Percentiles rank a stretch among this genome's conserved stretches.
Evolutionary conservation across 1,140 invertebrate species (phyloP).

Genomic region (Leptoteleia sp.): DNA sequence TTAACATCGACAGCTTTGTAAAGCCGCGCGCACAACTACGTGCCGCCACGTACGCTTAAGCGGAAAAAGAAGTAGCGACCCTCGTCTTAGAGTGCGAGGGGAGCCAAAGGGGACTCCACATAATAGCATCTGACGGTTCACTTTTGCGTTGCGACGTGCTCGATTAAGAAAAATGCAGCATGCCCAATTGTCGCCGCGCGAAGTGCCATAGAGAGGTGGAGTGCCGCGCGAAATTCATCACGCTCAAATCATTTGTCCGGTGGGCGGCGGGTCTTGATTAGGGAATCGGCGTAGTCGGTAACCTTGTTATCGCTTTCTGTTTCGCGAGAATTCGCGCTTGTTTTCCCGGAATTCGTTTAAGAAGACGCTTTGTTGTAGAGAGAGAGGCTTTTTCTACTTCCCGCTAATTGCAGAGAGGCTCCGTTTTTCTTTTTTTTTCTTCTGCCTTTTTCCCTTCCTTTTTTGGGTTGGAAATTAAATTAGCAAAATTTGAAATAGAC

Average conservation of each 20-base stretch:
- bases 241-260: conserved; percentile 1
- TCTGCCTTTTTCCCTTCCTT: too few relatives aligned
- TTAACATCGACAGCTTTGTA: conserved; percentile 62
- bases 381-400: too few relatives aligned
- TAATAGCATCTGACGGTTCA: conserved; percentile 67
- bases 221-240: conserved; percentile 19
- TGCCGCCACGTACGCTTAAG: conserved; percentile 48
- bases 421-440: too few relatives aligned
- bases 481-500: too few relatives aligned
- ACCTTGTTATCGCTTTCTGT: conserved; percentile 30
- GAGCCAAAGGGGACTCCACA: conserved; percentile 56
- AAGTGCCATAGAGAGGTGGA: conserved; percentile 36
- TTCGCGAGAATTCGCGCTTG: conserved; percentile 15
- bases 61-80: conserved; percentile 47
- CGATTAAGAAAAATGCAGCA: conserved; percentile 64
- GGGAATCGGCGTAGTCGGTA: conserved; percentile 3
- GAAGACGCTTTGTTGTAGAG: too few relatives aligned
- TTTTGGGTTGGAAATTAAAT: too few relatives aligned
- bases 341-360: conserved; percentile 7
- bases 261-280: conserved; percentile 10
- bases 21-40: conserved; percentile 44
- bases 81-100: conserved; percentile 52
- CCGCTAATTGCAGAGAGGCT: too few relatives aligned
- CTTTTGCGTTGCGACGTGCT: conserved; percentile 65
- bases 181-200: conserved; percentile 47